phyloP scores from a whole-genome alignment of 2,113 vertebrate genomes.

The Cyanoderma ruficeps region DNA sequence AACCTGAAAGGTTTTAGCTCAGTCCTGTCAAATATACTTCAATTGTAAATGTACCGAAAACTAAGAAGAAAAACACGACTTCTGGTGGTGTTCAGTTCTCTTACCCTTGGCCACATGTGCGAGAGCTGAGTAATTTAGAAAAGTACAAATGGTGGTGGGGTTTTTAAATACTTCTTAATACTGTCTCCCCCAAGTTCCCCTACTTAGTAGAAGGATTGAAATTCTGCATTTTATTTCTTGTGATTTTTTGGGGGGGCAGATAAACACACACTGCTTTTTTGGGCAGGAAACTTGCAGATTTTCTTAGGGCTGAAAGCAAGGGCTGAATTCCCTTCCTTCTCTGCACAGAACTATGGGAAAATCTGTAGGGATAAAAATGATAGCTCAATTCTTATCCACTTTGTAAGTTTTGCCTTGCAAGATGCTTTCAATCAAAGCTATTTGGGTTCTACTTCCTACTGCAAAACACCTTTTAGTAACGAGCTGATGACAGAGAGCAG shows the following conservation, averaged over 20 bases:
- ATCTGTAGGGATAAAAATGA: not conserved
- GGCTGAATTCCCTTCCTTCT: not conserved
- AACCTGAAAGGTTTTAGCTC: not conserved
- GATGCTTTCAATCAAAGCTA: not conserved
- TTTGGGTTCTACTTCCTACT: not conserved
- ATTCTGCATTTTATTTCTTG: not conserved
- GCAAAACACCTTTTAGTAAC: not conserved
- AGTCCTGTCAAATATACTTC: not conserved
- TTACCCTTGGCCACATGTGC: not conserved
- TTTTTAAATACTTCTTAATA: not conserved
- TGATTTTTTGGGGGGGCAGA: not conserved
- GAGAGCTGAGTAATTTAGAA: not conserved
- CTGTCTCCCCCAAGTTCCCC: not conserved
- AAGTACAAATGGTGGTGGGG: not conserved
- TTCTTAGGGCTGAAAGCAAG: rapidly evolving
- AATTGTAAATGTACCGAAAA: not conserved
- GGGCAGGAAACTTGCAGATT: not conserved
- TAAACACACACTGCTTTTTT: not conserved
- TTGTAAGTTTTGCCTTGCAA: not conserved
- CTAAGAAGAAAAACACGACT: not conserved
- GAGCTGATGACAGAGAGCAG: not conserved
- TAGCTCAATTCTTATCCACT: not conserved
- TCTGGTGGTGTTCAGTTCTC: not conserved
- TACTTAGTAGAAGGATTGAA: not conserved
- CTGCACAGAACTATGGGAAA: not conserved